A percentile compares a stretch with the other conserved stretches of the same genome.
Evolutionary conservation across 2,797 vertebrate species (phyloP).

Genomic region (Trachops cirrhosus): DNA sequence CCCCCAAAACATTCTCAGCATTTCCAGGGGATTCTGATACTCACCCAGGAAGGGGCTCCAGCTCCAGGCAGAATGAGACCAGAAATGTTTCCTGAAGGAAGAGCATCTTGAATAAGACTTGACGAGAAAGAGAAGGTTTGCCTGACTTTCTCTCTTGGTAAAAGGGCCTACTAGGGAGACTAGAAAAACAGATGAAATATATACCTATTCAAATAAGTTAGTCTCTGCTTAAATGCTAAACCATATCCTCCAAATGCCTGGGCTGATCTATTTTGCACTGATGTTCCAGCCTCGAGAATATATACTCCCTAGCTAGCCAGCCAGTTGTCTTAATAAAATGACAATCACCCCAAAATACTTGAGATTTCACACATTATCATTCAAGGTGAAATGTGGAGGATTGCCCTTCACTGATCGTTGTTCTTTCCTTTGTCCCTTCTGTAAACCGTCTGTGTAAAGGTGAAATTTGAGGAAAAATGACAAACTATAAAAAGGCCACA

Average conservation of each 20-base stretch:
- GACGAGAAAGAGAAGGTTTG: neutral
- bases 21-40: neutral
- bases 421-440: neutral
- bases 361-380: neutral
- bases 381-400: neutral
- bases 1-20: neutral
- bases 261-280: neutral
- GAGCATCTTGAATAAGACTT: neutral
- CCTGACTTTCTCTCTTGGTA: neutral
- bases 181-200: neutral
- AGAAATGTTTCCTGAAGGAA: neutral
- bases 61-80: neutral
- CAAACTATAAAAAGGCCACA: neutral
- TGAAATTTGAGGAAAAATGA: slow-evolving; percentile 33
- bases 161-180: neutral
- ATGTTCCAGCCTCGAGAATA: neutral
- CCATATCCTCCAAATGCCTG: neutral
- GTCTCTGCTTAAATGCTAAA: neutral
- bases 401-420: neutral
- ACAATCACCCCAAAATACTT: neutral
- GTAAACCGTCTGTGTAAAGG: neutral
- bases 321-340: neutral
- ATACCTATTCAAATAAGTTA: neutral
- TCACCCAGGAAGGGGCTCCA: neutral
- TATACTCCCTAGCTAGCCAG: neutral